phyloP scores from a whole-genome alignment of 2,797 vertebrate species.

The Amniataba percoides region DNA sequence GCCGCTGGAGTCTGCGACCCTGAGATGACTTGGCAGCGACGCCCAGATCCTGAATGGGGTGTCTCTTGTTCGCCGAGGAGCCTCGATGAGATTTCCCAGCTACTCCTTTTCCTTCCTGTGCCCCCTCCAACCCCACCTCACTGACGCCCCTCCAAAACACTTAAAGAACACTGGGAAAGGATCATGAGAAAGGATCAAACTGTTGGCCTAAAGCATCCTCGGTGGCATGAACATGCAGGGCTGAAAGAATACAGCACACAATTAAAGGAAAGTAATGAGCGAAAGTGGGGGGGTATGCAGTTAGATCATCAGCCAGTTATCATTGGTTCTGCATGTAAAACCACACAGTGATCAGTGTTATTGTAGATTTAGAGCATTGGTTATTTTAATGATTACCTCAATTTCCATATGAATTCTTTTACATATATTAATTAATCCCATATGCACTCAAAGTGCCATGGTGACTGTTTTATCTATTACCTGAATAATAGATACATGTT shows the following conservation, averaged over 20 bases:
- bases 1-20: slow-evolving; percentile 50
- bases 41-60: slow-evolving; percentile 69
- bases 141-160: slow-evolving; percentile 62
- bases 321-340: not conserved
- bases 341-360: not conserved
- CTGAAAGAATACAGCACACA: slow-evolving; percentile 11
- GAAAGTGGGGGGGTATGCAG: not conserved
- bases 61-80: slow-evolving; percentile 75
- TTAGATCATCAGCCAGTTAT: not conserved
- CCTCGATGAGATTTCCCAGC: slow-evolving; percentile 82
- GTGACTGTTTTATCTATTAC: too few relatives aligned
- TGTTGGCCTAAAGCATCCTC: slow-evolving; percentile 19
- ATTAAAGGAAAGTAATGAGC: not conserved
- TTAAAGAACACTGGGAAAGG: slow-evolving; percentile 67
- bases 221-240: not conserved
- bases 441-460: not conserved
- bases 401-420: not conserved
- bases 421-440: not conserved
- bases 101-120: slow-evolving; percentile 87
- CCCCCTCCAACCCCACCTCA: slow-evolving; percentile 64
- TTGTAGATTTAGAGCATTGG: not conserved
- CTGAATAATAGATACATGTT: too few relatives aligned
- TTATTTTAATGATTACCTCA: not conserved
- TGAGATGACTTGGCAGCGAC: slow-evolving; percentile 71
- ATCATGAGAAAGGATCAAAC: slow-evolving; percentile 64